Base-by-base conservation (phyloP, 2,113 vertebrate species). In the Embiotoca jacksoni region DNA sequence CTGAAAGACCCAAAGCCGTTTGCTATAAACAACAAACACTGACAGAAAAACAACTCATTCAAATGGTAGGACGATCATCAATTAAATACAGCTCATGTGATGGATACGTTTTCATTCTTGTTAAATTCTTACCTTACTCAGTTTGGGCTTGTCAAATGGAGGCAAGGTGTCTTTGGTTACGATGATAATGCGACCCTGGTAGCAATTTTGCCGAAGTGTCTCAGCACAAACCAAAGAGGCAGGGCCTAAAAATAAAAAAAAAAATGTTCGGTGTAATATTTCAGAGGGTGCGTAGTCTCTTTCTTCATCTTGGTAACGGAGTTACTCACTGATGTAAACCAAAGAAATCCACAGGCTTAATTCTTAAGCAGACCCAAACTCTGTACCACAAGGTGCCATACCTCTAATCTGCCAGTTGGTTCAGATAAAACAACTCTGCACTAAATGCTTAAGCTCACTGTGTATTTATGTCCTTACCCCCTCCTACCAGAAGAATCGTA, bases 161-260 rank as follows among this genome's bases (percentile, higher is more conserved):
- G 92, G 85, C 0, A 96, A 77, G 0, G 69, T 88, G 74, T 97
- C 96, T 23, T 77, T 95, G 75, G 95, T 97, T 68, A 94, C 88
- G 75, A 97, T 91, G 85, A 97, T 62, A 80, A 97, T 95, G 79
- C 94, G 92, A 72, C 97, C 96, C 0, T 82, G 90, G 69, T 96
- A 97, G 33, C 91, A 88, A 76, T 96, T 95, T 78, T 97, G 97
- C 3, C 97, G 93, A 62, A 98, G 95, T 0, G 93, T 97, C 87
- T 98, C 97, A 15, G 97, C 96, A 49, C 97, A 97, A 9, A 94
- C 88, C 84, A 97, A 81, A 0, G 96, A 91, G 41, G 97, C 96
- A 7, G 96, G 95, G 3, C 97, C 97, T 97, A 0, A 7, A 13
- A 49, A 65, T 9, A 75, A 7, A 77, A 59, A 58, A 52, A 53